Percentiles rank a stretch among this genome's conserved stretches.
Conservation (phyloP, 2,888 invertebrate species). For the Epinotia ramella region DNA sequence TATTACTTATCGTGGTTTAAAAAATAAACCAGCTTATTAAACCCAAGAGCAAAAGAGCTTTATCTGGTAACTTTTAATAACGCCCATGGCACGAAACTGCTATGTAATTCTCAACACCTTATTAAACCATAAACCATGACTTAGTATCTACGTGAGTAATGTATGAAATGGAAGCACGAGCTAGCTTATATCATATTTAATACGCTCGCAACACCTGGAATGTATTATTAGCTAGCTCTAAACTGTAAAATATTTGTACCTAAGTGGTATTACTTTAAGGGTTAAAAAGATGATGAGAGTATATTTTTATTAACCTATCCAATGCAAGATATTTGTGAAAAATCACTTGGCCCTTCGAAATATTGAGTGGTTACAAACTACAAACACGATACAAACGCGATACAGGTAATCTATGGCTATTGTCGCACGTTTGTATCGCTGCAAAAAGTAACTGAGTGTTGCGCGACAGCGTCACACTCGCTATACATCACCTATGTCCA, state of each 20-base stretch:
- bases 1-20: not conserved
- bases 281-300: not conserved
- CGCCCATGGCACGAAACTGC: slow-evolving; percentile 54
- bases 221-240: slow-evolving; percentile 14
- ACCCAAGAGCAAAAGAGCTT: slow-evolving; percentile 34
- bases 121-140: slow-evolving; percentile 55
- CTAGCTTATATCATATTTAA: slow-evolving; percentile 34
- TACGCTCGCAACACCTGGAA: slow-evolving; percentile 37
- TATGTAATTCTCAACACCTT: slow-evolving; percentile 59
- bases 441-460: no score
- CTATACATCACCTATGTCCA: no score
- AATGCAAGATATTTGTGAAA: no score
- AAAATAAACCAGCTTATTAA: slow-evolving; percentile 14
- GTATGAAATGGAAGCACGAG: slow-evolving; percentile 41
- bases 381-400: no score
- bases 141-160: slow-evolving; percentile 46
- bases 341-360: no score
- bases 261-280: not conserved
- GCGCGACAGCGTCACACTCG: no score
- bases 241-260: not conserved
- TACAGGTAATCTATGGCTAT: no score
- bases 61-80: slow-evolving; percentile 55
- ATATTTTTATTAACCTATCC: no score
- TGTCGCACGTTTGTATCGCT: no score
- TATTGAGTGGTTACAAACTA: no score